Evolutionary conservation across 2,113 vertebrate species (phyloP).

Genomic region (Chaetorhynchus papuensis): DNA sequence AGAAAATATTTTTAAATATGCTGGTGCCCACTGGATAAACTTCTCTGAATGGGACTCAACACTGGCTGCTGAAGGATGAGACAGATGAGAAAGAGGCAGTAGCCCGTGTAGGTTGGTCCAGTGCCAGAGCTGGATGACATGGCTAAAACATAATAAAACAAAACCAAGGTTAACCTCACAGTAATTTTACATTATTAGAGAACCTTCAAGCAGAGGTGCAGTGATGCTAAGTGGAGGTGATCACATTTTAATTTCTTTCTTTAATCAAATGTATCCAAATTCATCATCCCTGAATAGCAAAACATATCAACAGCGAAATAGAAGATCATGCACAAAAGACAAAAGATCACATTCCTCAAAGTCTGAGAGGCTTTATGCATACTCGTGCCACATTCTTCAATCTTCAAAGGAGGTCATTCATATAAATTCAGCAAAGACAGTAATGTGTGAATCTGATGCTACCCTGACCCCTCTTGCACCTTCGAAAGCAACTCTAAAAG

Average conservation of each 20-base stretch:
- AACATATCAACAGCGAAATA: conserved; percentile 36
- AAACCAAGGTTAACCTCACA: background rate
- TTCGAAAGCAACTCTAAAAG: conserved; percentile 74
- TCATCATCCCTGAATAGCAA: background rate
- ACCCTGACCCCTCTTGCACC: conserved; percentile 75
- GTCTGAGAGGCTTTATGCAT: conserved; percentile 58
- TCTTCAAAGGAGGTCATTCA: conserved; percentile 79
- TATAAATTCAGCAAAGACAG: conserved; percentile 83
- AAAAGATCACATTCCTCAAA: conserved; percentile 59
- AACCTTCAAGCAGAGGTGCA: background rate
- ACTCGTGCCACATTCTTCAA: conserved; percentile 66
- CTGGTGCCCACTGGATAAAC: background rate
- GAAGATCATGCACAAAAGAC: conserved; percentile 51
- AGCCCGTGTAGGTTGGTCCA: background rate
- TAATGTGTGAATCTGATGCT: conserved; percentile 77
- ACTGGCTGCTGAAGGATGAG: background rate
- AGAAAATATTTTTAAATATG: conserved; percentile 20
- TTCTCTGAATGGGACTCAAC: background rate
- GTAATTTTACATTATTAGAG: background rate
- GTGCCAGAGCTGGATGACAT: conserved; percentile 8
- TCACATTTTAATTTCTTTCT: conserved; percentile 32
- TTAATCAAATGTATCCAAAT: conserved; percentile 21
- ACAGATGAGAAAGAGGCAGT: background rate
- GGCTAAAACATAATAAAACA: conserved; percentile 1
- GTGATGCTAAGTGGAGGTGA: background rate